Evolutionary conservation across 2,113 vertebrate species (phyloP).

Genomic region (Numida meleagris): DNA sequence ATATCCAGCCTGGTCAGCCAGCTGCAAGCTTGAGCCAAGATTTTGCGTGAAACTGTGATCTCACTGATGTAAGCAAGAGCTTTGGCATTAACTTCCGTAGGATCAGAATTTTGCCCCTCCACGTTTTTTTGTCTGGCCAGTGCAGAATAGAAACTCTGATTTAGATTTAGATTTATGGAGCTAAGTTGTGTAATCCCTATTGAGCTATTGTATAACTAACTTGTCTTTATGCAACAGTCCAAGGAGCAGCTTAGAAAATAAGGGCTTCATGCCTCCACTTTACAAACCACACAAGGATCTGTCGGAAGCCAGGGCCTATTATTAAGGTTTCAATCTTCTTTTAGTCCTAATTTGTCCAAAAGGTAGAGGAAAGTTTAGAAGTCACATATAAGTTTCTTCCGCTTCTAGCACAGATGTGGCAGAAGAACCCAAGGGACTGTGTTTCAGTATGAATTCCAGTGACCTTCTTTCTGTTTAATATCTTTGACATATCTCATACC

Average conservation of each 20-base stretch:
- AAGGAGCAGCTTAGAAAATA: not conserved
- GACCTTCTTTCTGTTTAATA: not conserved
- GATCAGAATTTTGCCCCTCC: conserved; percentile 10
- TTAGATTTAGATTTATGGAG: conserved; percentile 36
- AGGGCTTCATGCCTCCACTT: not conserved
- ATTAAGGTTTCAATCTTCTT: not conserved
- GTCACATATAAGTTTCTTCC: not conserved
- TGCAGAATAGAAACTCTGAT: not conserved
- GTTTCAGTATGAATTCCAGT: not conserved
- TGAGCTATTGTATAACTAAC: conserved; percentile 26
- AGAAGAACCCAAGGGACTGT: not conserved
- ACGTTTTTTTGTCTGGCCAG: not conserved
- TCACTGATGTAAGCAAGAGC: not conserved
- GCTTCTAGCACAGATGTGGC: not conserved
- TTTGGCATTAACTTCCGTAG: conserved; percentile 31
- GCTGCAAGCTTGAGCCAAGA: not conserved
- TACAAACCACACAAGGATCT: not conserved
- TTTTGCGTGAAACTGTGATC: not conserved
- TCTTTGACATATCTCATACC: not conserved
- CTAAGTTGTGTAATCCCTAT: conserved; percentile 7
- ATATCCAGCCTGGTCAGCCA: not conserved
- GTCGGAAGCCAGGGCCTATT: not conserved
- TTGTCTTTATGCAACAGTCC: not conserved
- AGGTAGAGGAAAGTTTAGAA: not conserved
- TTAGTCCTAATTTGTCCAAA: not conserved